These are phyloP conservation scores for Dicrostonyx torquatus DNA, from an alignment of 2,797 vertebrate genomes.

Conservation along the genomic window DNA sequence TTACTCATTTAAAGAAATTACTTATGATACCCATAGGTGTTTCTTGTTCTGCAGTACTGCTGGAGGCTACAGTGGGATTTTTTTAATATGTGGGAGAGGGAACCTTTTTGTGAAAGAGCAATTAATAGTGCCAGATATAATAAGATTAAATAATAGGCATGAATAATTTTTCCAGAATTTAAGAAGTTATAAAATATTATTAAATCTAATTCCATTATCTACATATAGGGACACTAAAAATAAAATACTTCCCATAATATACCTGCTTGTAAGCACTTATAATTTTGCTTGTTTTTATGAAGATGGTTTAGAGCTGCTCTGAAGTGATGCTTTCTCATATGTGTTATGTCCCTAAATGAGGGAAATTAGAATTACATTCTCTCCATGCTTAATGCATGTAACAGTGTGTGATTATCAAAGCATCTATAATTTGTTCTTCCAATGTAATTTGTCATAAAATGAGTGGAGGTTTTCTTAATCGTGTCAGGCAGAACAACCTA, in stretches of 20 bases:
- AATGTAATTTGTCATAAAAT: neutral
- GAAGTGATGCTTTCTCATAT: neutral
- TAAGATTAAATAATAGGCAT: neutral
- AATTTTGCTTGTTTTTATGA: neutral
- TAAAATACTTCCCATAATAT: neutral
- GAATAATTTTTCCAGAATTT: neutral
- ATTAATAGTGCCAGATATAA: neutral
- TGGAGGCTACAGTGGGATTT: neutral
- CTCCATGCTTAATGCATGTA: neutral
- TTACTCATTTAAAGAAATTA: constrained; percentile 69
- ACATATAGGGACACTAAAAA: neutral
- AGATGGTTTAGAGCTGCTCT: neutral
- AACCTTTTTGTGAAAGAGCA: neutral
- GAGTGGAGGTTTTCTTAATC: neutral
- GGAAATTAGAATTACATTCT: neutral
- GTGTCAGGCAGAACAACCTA: neutral
- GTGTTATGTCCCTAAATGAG: neutral
- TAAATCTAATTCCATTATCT: neutral
- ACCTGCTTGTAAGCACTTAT: neutral
- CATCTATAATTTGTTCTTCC: neutral
- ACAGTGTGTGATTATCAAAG: neutral
- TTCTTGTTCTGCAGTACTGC: neutral
- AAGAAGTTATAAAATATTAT: neutral
- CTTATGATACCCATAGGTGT: constrained; percentile 17
- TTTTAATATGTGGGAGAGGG: neutral